A percentile compares a stretch with the other conserved stretches of the same genome.
Evolutionary conservation across 2,113 vertebrate genomes (phyloP).

Genomic region (Crotophaga sulcirostris): DNA sequence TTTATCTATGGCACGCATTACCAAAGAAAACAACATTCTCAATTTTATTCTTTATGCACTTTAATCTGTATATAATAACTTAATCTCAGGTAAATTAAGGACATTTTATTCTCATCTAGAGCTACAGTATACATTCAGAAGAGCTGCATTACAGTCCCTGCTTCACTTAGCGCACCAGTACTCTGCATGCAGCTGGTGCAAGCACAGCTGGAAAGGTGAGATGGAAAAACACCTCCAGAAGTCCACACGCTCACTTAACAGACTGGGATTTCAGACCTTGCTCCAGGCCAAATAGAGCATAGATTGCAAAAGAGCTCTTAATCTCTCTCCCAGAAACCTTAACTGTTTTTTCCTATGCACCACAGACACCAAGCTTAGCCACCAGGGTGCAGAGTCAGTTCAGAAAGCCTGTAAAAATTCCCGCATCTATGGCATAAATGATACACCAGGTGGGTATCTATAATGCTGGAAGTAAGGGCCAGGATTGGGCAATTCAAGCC

Average conservation of each 20-base stretch:
- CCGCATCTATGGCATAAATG: not conserved
- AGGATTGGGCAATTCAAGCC: not conserved
- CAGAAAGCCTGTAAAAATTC: not conserved
- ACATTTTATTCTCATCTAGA: not conserved
- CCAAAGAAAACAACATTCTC: not conserved
- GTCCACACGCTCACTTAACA: accelerated
- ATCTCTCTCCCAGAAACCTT: not conserved
- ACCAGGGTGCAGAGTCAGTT: not conserved
- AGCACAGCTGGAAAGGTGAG: not conserved
- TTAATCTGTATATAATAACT: not conserved
- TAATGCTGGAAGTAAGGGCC: not conserved
- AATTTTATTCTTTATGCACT: not conserved
- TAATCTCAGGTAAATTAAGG: not conserved
- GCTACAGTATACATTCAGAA: not conserved
- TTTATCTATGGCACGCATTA: not conserved
- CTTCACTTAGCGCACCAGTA: not conserved
- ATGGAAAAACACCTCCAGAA: not conserved
- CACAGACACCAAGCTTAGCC: not conserved
- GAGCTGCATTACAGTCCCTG: not conserved
- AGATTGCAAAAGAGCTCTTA: not conserved
- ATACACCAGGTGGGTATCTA: not conserved
- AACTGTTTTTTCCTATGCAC: not conserved
- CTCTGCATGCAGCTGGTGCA: not conserved
- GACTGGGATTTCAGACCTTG: not conserved
- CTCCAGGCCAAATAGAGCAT: not conserved